Percentiles rank a stretch among this genome's conserved stretches.
Evolutionary conservation across 2,113 vertebrate species (phyloP).

Genomic region (Microcebus griseorufus): DNA sequence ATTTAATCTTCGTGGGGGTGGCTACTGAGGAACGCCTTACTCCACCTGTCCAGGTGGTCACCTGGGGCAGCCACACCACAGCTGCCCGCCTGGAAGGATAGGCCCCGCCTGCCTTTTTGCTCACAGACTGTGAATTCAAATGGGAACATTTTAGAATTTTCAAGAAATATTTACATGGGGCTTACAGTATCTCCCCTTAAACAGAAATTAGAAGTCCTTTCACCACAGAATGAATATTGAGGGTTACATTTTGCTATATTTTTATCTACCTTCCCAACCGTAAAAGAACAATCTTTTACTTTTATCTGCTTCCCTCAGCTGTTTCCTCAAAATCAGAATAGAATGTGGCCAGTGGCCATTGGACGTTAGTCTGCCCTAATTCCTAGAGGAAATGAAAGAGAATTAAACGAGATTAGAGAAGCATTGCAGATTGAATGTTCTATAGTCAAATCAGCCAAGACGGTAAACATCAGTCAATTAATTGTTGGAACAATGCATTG

Average conservation of each 20-base stretch:
- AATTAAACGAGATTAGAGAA: conserved; percentile 40
- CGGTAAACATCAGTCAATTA: conserved; percentile 33
- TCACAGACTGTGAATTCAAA: neutral
- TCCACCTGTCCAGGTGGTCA: neutral
- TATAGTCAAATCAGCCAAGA: conserved; percentile 9
- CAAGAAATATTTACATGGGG: neutral
- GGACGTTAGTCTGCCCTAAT: conserved; percentile 7
- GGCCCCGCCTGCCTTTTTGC: neutral
- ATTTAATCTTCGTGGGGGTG: neutral
- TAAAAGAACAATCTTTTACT: neutral
- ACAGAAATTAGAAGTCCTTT: neutral
- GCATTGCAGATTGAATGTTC: neutral
- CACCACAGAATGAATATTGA: neutral
- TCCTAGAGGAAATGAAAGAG: conserved; percentile 26
- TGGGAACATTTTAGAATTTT: neutral
- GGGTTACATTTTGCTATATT: neutral
- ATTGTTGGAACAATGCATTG: neutral
- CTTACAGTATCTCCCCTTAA: neutral
- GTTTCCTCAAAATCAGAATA: conserved; percentile 43
- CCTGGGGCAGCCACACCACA: neutral
- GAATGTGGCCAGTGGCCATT: neutral
- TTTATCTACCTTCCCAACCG: neutral
- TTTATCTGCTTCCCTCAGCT: conserved; percentile 32
- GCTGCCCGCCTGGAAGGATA: neutral
- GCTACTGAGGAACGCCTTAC: neutral